phyloP scores from a whole-genome alignment of 1,140 invertebrate genomes.

The Zaprionus gabonicus region DNA sequence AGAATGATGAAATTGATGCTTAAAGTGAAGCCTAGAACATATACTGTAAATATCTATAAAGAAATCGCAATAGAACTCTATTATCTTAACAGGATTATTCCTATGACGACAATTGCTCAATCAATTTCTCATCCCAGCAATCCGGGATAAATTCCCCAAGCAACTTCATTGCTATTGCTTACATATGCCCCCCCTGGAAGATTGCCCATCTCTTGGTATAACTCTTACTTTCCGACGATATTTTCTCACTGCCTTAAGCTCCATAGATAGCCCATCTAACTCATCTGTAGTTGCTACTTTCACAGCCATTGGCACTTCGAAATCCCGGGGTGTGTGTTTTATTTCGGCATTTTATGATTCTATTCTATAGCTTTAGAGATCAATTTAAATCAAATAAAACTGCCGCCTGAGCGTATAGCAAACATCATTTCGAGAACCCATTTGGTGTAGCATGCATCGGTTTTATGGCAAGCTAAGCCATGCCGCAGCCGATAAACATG shows the following conservation, averaged over 20 bases:
- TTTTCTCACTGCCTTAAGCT: not conserved
- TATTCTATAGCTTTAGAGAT: slow-evolving; percentile 64
- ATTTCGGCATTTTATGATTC: slow-evolving; percentile 44
- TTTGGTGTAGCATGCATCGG: slow-evolving; percentile 28
- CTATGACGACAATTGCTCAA: not conserved
- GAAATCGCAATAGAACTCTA: too few relatives aligned
- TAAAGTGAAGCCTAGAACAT: too few relatives aligned
- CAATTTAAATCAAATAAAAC: slow-evolving; percentile 80
- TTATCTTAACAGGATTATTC: too few relatives aligned
- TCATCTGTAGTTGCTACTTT: slow-evolving; percentile 7
- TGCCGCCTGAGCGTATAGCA: slow-evolving; percentile 35
- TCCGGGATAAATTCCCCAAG: not conserved
- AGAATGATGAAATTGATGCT: too few relatives aligned
- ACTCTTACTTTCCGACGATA: not conserved
- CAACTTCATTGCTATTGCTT: not conserved
- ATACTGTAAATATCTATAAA: too few relatives aligned
- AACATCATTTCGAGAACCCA: slow-evolving; percentile 44
- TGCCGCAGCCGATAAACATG: slow-evolving; percentile 50
- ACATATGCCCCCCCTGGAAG: not conserved
- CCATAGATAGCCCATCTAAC: not conserved
- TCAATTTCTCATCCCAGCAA: not conserved
- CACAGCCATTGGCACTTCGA: slow-evolving; percentile 17
- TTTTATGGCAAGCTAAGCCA: slow-evolving; percentile 52
- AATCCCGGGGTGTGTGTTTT: slow-evolving; percentile 11
- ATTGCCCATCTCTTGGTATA: not conserved